Evolutionary conservation across 2,797 vertebrate genomes (phyloP).

Genomic region (Eulemur rubriventer): DNA sequence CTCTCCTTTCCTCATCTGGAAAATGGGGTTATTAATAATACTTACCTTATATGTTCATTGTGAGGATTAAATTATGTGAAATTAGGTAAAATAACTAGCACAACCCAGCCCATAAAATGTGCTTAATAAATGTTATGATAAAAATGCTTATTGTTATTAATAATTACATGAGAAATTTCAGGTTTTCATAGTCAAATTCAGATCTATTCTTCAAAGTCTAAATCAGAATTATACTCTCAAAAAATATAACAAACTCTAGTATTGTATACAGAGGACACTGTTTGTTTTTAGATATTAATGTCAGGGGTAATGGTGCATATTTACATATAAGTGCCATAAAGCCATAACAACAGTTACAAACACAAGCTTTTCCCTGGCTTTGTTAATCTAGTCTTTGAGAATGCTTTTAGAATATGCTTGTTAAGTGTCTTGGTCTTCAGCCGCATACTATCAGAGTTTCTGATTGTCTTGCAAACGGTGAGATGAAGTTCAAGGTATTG

Average conservation of each 20-base stretch:
- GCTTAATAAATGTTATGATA: background rate
- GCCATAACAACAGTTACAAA: background rate
- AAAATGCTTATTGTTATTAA: background rate
- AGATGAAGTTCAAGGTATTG: background rate
- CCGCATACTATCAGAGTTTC: background rate
- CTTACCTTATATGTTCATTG: background rate
- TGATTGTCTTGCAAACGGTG: background rate
- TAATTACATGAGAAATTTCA: background rate
- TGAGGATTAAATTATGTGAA: background rate
- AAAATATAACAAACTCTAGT: background rate
- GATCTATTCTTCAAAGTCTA: background rate
- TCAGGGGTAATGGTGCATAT: background rate
- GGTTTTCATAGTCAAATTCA: background rate
- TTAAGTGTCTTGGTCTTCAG: background rate
- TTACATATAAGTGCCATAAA: background rate
- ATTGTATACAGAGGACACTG: background rate
- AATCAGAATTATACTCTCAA: background rate
- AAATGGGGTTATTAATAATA: background rate
- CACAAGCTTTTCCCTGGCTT: background rate
- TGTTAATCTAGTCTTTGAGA: background rate
- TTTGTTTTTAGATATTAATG: constrained; percentile 12
- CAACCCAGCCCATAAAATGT: background rate
- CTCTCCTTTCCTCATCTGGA: background rate
- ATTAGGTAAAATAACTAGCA: background rate
- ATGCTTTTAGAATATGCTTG: background rate